Base-by-base conservation (phyloP, 2,113 vertebrate species). In the Mormyrus iriodes region DNA sequence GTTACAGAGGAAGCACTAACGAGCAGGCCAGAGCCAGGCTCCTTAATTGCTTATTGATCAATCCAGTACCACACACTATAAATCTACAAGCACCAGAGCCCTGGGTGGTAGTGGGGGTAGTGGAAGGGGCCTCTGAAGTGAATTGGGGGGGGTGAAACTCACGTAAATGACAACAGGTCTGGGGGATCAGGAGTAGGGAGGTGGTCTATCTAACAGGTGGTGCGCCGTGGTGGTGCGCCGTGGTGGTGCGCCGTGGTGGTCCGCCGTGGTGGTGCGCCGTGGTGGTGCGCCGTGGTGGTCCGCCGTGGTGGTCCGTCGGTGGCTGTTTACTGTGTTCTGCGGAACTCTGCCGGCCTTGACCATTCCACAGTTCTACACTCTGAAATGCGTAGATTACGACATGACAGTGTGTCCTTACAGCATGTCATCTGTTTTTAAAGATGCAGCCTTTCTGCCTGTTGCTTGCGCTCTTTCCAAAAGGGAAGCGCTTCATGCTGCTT, bases 401-500 rank as follows among this genome's bases (percentile, higher is more conserved):
- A 69, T 42, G 31, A 17, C 73, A 8, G 73, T 6, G 15, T 76
- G 69, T 17, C 69, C 31, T 76, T 10, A 76, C 31, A 13, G 69
- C 5, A 6, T 42, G 73, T 42, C 73, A 42, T 1, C 7, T 13
- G 35, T 35, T 76, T 35, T 76, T 76, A 7, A 76, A 42, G 69
- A 76, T 1, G 27, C 15, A 39, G 15, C 12, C 31, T 39, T 31
- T 39, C 65, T 35, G 31, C 27, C 65, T 35, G 31, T 69, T 7
- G 31, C 61, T 69, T 1, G 27, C 2, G 35, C 24, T 9, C 21
- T 61, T 13, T 69, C 61, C 61, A 27, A 69, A 69, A 31, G 61
- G 61, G 27, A 69, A 69, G n/a, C 10, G 95, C 89, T 93, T 94
- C 95, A 96, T 95, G 96, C 96, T 96, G 95, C 95, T 95, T 97